These are phyloP conservation scores for Eretmocerus hayati DNA, from an alignment of 2,888 invertebrate species.

Conservation along the genomic window DNA sequence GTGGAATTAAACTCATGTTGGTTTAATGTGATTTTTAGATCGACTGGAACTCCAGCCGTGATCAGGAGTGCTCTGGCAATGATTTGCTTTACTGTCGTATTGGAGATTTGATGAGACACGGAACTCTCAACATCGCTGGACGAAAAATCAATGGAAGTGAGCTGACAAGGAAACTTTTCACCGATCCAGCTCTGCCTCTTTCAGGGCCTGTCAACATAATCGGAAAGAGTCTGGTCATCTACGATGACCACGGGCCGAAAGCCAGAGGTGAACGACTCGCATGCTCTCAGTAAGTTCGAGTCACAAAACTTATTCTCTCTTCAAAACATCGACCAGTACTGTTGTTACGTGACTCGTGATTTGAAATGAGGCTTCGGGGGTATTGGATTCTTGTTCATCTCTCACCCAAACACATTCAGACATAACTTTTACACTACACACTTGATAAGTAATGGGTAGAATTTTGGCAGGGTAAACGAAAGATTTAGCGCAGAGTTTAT, in stretches of 20 bases:
- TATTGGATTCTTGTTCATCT: too few species aligned
- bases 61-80: conserved; percentile 55
- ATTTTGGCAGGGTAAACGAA: too few species aligned
- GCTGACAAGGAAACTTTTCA: conserved; percentile 69
- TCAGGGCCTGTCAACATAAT: conserved; percentile 68
- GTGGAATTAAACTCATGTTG: not conserved
- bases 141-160: conserved; percentile 57
- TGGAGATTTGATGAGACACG: conserved; percentile 74
- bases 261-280: conserved; percentile 84
- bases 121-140: conserved; percentile 67
- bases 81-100: conserved; percentile 60
- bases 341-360: too few species aligned
- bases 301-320: too few species aligned
- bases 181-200: conserved; percentile 69
- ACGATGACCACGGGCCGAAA: conserved; percentile 80
- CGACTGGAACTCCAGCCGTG: conserved; percentile 54
- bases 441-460: too few species aligned
- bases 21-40: conserved; percentile 9
- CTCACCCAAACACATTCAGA: too few species aligned
- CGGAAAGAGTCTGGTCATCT: conserved; percentile 78
- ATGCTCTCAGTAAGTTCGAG: conserved; percentile 72
- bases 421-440: too few species aligned
- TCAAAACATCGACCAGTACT: too few species aligned
- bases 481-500: not conserved
- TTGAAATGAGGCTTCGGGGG: too few species aligned